phyloP scores from a whole-genome alignment of 2,888 invertebrate species.

The Craniophora ligustri region DNA sequence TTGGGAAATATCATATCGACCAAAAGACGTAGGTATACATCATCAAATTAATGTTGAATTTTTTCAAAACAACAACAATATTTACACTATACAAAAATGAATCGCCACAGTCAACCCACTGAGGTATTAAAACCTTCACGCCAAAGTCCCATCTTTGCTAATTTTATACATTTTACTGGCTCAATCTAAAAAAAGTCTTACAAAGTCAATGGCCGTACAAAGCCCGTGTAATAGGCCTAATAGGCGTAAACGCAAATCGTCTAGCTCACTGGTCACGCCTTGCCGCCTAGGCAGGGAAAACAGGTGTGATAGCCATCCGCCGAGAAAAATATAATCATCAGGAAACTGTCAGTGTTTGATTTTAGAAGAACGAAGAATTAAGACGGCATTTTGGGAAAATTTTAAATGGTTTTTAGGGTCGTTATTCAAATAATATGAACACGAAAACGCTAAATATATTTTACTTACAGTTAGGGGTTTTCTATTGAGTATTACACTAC shows the following conservation, averaged over 20 bases:
- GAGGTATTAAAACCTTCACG: not conserved
- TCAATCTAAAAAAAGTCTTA: conserved; percentile 55
- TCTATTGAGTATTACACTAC: too few species aligned
- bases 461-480: too few species aligned
- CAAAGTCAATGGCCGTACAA: conserved; percentile 61
- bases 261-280: conserved; percentile 57
- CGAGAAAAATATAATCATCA: conserved; percentile 60
- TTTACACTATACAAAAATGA: not conserved
- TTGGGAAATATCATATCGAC: too few species aligned
- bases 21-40: too few species aligned
- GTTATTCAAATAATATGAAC: too few species aligned
- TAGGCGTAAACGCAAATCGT: conserved; percentile 67
- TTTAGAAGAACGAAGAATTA: conserved; percentile 47
- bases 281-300: conserved; percentile 42
- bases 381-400: too few species aligned
- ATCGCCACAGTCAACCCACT: not conserved
- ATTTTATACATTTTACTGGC: conserved; percentile 4
- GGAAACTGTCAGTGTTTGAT: conserved; percentile 50
- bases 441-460: too few species aligned
- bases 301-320: conserved; percentile 57
- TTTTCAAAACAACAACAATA: too few species aligned
- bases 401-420: too few species aligned
- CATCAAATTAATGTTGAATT: too few species aligned
- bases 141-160: conserved; percentile 3
- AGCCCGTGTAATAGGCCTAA: conserved; percentile 68